Conservation (phyloP, 2,113 vertebrate genomes). For the Clarias gariepinus region DNA sequence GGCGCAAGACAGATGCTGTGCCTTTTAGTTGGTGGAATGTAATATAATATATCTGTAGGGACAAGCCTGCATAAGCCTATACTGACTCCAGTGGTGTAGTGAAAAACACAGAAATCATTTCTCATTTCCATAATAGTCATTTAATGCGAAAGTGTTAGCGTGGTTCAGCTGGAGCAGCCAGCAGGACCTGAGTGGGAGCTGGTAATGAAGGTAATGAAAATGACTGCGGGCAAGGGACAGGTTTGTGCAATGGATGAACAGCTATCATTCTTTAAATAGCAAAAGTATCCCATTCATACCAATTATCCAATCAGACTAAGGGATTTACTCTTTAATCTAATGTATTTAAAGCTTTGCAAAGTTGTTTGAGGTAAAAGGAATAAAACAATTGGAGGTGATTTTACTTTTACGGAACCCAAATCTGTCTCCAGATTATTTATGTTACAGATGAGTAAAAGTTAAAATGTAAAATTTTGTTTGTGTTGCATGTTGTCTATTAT, state of each 20-base stretch:
- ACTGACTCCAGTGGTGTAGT: neutral
- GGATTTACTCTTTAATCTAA: neutral
- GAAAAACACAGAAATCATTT: neutral
- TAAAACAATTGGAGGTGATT: neutral
- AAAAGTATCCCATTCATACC: neutral
- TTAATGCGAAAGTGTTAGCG: conserved; percentile 19
- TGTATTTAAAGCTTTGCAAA: conserved; percentile 1
- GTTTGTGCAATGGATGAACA: conserved; percentile 20
- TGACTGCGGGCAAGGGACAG: neutral
- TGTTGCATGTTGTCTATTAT: neutral
- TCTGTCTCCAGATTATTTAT: too few relatives aligned
- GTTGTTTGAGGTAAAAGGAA: neutral
- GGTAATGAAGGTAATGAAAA: conserved; percentile 23
- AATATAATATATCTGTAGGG: neutral
- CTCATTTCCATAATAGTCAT: conserved; percentile 19
- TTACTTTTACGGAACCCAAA: neutral
- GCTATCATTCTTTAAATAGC: conserved; percentile 19
- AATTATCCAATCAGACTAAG: neutral
- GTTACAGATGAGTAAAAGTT: neutral
- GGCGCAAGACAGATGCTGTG: neutral
- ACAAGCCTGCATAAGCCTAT: neutral
- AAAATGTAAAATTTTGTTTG: neutral
- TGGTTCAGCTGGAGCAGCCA: conserved; percentile 16
- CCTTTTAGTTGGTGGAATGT: neutral
- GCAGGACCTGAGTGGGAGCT: neutral